A percentile compares a stretch with the other conserved stretches of the same genome.
Evolutionary conservation across 2,797 vertebrate genomes (phyloP).

Genomic region (Pipistrellus nathusii): DNA sequence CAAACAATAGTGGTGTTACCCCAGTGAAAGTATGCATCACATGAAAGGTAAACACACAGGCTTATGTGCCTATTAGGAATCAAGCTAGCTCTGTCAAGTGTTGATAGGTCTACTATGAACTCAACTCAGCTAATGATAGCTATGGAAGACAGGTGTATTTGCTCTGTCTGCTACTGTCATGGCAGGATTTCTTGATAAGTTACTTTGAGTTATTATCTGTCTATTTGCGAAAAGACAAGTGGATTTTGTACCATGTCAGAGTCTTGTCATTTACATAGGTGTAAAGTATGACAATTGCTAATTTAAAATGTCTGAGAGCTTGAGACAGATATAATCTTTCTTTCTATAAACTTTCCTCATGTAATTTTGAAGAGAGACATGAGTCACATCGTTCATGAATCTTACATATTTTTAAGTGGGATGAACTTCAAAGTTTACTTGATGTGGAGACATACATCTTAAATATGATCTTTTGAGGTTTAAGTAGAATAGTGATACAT

Average conservation of each 20-base stretch:
- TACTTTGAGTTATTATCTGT: slow-evolving; percentile 46
- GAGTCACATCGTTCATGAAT: slow-evolving; percentile 60
- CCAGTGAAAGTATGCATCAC: background rate
- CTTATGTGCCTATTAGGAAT: background rate
- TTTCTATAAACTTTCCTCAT: slow-evolving; percentile 38
- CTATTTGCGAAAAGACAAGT: slow-evolving; percentile 40
- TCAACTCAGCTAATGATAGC: slow-evolving; percentile 1
- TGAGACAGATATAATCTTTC: slow-evolving; percentile 39
- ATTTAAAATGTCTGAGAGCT: slow-evolving; percentile 61
- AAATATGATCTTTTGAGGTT: slow-evolving; percentile 54
- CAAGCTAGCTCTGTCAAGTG: background rate
- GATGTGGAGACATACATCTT: slow-evolving; percentile 21
- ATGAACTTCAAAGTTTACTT: slow-evolving; percentile 59
- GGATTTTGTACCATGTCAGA: slow-evolving; percentile 2
- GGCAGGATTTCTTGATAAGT: slow-evolving; percentile 32
- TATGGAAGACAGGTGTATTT: background rate
- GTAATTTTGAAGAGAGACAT: slow-evolving; percentile 62
- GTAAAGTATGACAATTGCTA: slow-evolving; percentile 59
- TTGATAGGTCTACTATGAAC: slow-evolving; percentile 18
- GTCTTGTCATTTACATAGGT: slow-evolving; percentile 45
- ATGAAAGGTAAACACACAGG: background rate
- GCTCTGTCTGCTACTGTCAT: background rate
- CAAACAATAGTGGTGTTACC: background rate
- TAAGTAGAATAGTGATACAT: background rate
- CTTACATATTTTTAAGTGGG: slow-evolving; percentile 64